These are phyloP conservation scores for Axinella damicornis DNA, from an alignment of 37 sponge, comb jelly and placozoan genomes.

Conservation along the genomic window DNA sequence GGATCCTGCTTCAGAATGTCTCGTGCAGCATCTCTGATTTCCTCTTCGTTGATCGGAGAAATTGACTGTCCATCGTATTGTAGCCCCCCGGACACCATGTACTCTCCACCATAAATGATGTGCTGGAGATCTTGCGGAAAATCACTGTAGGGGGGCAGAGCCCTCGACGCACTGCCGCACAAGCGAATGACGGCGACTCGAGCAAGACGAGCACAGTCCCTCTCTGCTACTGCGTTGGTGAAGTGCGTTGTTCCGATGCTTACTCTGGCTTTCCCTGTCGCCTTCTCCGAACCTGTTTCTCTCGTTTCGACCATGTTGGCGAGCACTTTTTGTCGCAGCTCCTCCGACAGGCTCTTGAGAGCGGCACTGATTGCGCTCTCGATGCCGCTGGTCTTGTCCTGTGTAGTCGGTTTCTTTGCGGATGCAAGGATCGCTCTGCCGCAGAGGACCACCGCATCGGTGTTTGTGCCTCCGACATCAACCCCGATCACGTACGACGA, in stretches of 20 bases:
- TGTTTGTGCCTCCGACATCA: constrained; percentile 94
- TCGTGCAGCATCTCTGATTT: constrained; percentile 21
- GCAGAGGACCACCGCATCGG: constrained; percentile 74
- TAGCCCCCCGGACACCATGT: constrained; percentile 75
- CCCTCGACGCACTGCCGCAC: constrained; percentile 68
- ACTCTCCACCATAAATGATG: constrained; percentile 9
- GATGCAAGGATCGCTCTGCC: constrained; percentile 46
- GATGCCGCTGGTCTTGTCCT: constrained; percentile 65
- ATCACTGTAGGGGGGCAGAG: constrained; percentile 83
- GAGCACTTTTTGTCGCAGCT: background rate
- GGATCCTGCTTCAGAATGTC: constrained; percentile 31
- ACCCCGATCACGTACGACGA: constrained; percentile 73
- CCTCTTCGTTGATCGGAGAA: constrained; percentile 32
- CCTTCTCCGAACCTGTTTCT: no score
- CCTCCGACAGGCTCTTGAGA: constrained; percentile 2
- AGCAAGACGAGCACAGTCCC: constrained; percentile 42
- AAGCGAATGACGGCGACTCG: constrained; percentile 78
- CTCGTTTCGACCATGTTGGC: background rate
- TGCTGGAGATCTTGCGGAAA: constrained; percentile 67
- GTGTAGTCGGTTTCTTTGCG: constrained; percentile 65
- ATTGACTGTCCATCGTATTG: constrained; percentile 60
- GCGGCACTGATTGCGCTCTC: constrained; percentile 56
- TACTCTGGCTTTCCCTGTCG: no score
- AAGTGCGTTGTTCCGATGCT: constrained; percentile 93
- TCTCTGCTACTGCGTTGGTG: constrained; percentile 79